Evolutionary conservation across 2,888 invertebrate genomes (phyloP), one percentile per base, ranked within the genome.

Genomic region (Caenorhabditis sinica): DNA sequence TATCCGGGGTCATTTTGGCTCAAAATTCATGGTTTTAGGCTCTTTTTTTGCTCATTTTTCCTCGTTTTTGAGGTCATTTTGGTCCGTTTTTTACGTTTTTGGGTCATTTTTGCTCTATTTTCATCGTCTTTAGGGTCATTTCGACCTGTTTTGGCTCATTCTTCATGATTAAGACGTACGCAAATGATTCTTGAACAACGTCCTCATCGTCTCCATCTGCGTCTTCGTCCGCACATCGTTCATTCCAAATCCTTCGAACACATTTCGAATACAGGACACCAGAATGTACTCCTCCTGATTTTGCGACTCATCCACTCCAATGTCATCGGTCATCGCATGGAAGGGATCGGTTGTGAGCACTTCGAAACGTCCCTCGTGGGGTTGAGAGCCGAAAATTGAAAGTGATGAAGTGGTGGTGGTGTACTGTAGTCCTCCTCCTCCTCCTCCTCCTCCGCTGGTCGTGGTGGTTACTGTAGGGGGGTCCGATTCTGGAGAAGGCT

Each of bases 341-440:
- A 83, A 83, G 15, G 83, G 83, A 63, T 83, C 83, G 17, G 83
- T 83, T 2, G 77, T 83, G 0, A 83, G 43, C 20, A 83, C 74
- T 72, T 83, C 83, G 53, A 80, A 83, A 6, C 69, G 53, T 5
- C 36, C 20, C 9, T 83, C 83, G 23, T 73, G 71, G 0, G 56
- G 25, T 2, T n/a, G 23, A 1, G 58, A 28, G 1, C 83, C 83
- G 36, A 40, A 49, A 1, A 83, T 69, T 17, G 83, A 83, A 1
- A 74, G 45, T n/a, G n/a, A n/a, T n/a, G n/a, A n/a, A n/a, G 49
- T 4, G 11, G n/a, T 20, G 49, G 49, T 3, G n/a, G 20, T 20
- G n/a, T 40, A 13, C 40, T 1, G 40, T 8, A 36, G 36, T 8
- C 36, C 11, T 11, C 36, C 5, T 11, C 36, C 36, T 36, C 6